These are phyloP conservation scores for Petrocephalus sullivani DNA, from an alignment of 2,797 vertebrate species.

Conservation along the genomic window DNA sequence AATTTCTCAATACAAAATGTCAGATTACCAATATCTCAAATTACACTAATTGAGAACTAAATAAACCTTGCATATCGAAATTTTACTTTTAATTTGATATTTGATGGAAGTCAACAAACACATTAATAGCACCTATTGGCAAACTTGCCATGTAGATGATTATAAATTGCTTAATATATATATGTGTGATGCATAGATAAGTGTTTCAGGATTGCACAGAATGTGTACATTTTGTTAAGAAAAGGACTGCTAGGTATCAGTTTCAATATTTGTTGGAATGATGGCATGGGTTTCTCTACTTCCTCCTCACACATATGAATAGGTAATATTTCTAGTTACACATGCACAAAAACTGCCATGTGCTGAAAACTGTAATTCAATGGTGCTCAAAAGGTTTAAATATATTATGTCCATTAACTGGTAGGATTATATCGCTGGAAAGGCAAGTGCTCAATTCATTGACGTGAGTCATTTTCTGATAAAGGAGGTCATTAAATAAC, in stretches of 20 bases:
- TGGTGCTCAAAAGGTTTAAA: conserved; percentile 22
- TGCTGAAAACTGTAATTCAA: conserved; percentile 19
- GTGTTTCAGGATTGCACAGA: not conserved
- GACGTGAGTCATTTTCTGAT: conserved; percentile 29
- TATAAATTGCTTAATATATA: not conserved
- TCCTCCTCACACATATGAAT: not conserved
- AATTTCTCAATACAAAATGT: no score
- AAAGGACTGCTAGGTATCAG: not conserved
- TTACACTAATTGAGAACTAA: not conserved
- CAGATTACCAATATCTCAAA: not conserved
- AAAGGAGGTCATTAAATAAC: conserved; percentile 32
- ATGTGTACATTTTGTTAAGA: not conserved
- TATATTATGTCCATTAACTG: conserved; percentile 27
- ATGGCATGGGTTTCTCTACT: not conserved
- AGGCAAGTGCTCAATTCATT: conserved; percentile 21
- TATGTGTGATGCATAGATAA: not conserved
- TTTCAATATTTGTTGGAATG: not conserved
- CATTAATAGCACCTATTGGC: not conserved
- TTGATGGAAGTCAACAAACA: not conserved
- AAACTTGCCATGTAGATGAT: not conserved
- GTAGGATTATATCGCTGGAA: conserved; percentile 23
- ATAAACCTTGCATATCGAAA: not conserved
- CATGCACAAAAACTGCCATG: conserved; percentile 12
- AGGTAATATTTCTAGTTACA: conserved; percentile 7
- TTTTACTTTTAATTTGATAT: not conserved